Percentiles rank a stretch among this genome's conserved stretches.
phyloP scores from a whole-genome alignment of 2,797 vertebrate species.

The Decapterus maruadsi region DNA sequence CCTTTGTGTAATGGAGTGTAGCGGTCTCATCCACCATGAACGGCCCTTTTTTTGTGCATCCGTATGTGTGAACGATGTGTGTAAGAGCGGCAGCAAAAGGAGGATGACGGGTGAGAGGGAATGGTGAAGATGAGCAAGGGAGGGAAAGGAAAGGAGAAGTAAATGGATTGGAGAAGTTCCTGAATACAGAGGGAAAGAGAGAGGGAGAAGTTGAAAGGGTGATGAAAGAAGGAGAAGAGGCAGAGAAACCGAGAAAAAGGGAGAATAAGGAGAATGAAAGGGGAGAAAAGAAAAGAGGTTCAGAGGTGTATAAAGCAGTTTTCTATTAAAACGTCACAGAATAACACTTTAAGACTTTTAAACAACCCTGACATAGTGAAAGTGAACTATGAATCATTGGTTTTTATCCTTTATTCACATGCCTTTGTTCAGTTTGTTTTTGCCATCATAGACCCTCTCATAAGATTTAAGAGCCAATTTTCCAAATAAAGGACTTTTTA shows the following conservation, averaged over 20 bases:
- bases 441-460: background rate
- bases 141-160: background rate
- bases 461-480: background rate
- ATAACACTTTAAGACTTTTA: conserved; percentile 3
- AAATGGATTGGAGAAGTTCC: background rate
- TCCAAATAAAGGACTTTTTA: background rate
- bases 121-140: background rate
- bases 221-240: background rate
- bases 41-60: background rate
- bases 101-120: background rate
- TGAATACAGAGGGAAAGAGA: background rate
- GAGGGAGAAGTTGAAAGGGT: background rate
- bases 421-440: background rate
- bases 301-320: conserved; percentile 12
- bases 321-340: background rate
- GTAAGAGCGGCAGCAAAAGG: background rate
- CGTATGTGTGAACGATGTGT: background rate
- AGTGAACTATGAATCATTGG: background rate
- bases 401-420: background rate
- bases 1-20: background rate
- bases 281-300: conserved; percentile 12
- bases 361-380: conserved; percentile 1
- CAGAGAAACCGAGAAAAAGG: background rate
- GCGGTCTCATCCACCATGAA: background rate
- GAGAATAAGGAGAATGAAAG: background rate